Base-by-base conservation (phyloP, 2,888 invertebrate genomes). In the Agriopis aurantiaria region DNA sequence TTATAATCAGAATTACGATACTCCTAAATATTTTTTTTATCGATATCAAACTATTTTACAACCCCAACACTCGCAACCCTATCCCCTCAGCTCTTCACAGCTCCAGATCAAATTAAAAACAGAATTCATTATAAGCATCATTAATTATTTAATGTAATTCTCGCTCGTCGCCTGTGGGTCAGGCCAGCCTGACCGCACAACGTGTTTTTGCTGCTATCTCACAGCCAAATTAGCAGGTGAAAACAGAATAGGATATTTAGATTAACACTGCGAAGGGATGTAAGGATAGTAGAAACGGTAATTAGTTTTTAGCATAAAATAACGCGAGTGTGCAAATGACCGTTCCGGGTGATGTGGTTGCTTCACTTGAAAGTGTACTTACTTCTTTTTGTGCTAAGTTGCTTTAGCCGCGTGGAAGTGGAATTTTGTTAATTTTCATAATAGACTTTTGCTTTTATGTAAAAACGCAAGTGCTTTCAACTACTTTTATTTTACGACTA, bases 171-270 rank as follows among this genome's bases (percentile, higher is more conserved):
- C 80, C 78, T 48, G 69, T 68, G 80, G 82, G 78, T 71, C 72
- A 79, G 82, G 79, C 70, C 79, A 74, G 75, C 72, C 77, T 86
- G 87, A 91, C 91, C 92, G 83, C 91, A 85, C 33, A 33, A 33
- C 83, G 80, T 86, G 89, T 90, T 91, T 91, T 91, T 89, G 90
- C 86, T 80, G 75, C 81, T 79, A 83, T 90, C 91, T 91, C 89
- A 87, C 87, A 81, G 77, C 82, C 78, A 82, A 88, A 86, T 83
- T 82, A 83, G 74, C 84, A 82, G 80, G 83, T 79, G 83, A 91
- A 92, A 90, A 92, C 88, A 84, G 92, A 92, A 92, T 93, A 86
- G 82, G 83, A 86, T 90, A 92, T 92, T 90, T 85, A 87, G 89
- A 89, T 90, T 89, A 91, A 88, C 90, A 88, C 89, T 78, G 81